phyloP scores from a whole-genome alignment of 2,888 invertebrate species.

The Thysanoteuthis rhombus region DNA sequence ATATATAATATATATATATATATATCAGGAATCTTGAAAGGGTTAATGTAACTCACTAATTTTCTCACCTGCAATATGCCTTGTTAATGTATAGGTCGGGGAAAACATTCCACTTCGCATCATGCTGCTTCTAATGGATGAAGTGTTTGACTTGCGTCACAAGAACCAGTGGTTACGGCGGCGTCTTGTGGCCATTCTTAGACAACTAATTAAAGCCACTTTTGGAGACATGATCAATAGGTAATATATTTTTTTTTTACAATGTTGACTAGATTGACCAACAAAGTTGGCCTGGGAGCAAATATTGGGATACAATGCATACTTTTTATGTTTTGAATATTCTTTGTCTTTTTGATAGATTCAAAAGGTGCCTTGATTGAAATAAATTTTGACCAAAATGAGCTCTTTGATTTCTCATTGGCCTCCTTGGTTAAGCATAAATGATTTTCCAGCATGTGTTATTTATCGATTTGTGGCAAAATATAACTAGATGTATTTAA shows the following conservation, averaged over 20 bases:
- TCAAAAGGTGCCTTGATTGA: too few relatives aligned
- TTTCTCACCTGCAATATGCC: neutral
- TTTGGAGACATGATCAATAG: constrained; percentile 84
- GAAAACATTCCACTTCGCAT: constrained; percentile 85
- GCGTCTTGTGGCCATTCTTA: constrained; percentile 78
- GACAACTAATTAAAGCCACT: constrained; percentile 82
- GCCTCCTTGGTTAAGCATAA: too few relatives aligned
- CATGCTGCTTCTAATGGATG: constrained; percentile 82
- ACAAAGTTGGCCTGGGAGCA: neutral
- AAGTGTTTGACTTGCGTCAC: constrained; percentile 84
- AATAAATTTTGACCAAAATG: too few relatives aligned
- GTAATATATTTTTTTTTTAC: constrained; percentile 46
- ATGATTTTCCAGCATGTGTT: too few relatives aligned
- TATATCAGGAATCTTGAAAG: too few relatives aligned
- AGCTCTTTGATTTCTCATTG: too few relatives aligned
- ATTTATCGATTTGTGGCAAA: too few relatives aligned
- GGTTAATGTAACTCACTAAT: neutral
- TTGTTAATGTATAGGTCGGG: constrained; percentile 55
- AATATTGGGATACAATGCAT: too few relatives aligned
- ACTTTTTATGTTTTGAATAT: too few relatives aligned
- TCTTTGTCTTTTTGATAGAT: too few relatives aligned
- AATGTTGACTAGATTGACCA: neutral
- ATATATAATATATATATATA: too few relatives aligned
- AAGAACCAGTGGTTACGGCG: constrained; percentile 84
- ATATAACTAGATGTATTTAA: too few relatives aligned